Evolutionary conservation across 2,888 invertebrate genomes (phyloP).

Genomic region (Acutogordius australiensis): DNA sequence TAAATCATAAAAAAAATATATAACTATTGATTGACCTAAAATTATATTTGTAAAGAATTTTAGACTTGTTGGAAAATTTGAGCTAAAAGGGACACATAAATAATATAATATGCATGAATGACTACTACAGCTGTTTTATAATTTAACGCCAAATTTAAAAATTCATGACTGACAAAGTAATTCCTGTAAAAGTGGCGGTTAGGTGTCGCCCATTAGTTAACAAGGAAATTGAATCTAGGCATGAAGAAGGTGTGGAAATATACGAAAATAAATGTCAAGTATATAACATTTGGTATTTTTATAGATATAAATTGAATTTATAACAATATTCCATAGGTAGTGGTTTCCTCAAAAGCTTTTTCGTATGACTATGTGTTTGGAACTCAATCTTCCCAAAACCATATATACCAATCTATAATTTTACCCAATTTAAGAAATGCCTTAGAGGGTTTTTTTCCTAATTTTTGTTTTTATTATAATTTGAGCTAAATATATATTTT

Average conservation of each 20-base stretch:
- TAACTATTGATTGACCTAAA: too few relatives aligned
- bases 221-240: neutral
- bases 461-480: neutral
- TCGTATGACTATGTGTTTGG: slow-evolving; percentile 7
- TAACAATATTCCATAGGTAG: neutral
- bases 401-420: neutral
- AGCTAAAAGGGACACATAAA: too few relatives aligned
- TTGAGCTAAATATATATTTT: neutral
- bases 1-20: too few relatives aligned
- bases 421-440: neutral
- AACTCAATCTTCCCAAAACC: neutral
- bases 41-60: too few relatives aligned
- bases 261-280: neutral
- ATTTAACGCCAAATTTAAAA: slow-evolving; percentile 4
- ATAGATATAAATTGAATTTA: neutral
- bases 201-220: slow-evolving; percentile 2
- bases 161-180: neutral
- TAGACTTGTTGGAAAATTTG: too few relatives aligned
- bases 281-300: too few relatives aligned
- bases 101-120: too few relatives aligned
- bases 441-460: neutral
- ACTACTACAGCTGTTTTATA: too few relatives aligned
- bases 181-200: slow-evolving; percentile 7
- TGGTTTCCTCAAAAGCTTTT: neutral
- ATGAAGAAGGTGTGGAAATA: neutral